Conservation (phyloP, 1,140 invertebrate species). For the Cardiocondyla obscurior region DNA sequence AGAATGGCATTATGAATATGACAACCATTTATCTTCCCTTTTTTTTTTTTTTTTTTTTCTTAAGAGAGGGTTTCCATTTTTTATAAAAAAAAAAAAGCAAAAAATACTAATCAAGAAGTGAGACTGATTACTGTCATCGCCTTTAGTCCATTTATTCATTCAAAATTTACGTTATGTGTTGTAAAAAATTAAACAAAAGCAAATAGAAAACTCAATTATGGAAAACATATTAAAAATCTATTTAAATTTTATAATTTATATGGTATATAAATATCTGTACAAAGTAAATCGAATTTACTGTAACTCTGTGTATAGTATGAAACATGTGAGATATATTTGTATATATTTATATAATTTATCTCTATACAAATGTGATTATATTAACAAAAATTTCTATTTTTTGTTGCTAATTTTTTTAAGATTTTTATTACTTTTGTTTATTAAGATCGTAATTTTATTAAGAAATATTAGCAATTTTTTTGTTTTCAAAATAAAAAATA, state of each 20-base stretch:
- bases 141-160: background rate
- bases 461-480: background rate
- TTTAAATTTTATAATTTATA: slow-evolving; percentile 7
- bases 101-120: background rate
- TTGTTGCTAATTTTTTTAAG: background rate
- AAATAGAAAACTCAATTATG: background rate
- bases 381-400: background rate
- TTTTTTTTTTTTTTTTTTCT: background rate
- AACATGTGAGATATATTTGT: background rate
- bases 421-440: background rate
- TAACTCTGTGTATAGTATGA: background rate
- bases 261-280: background rate
- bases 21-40: background rate
- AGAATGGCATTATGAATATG: background rate
- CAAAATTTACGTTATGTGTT: background rate
- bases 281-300: background rate
- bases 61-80: background rate
- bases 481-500: background rate
- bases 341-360: background rate
- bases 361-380: background rate
- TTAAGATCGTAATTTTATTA: background rate
- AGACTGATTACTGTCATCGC: slow-evolving; percentile 50
- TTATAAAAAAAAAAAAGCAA: background rate
- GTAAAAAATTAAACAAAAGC: background rate
- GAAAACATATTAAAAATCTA: background rate